These are phyloP conservation scores for Drosophila albomicans DNA, from an alignment of 1,140 invertebrate genomes.

Conservation along the genomic window DNA sequence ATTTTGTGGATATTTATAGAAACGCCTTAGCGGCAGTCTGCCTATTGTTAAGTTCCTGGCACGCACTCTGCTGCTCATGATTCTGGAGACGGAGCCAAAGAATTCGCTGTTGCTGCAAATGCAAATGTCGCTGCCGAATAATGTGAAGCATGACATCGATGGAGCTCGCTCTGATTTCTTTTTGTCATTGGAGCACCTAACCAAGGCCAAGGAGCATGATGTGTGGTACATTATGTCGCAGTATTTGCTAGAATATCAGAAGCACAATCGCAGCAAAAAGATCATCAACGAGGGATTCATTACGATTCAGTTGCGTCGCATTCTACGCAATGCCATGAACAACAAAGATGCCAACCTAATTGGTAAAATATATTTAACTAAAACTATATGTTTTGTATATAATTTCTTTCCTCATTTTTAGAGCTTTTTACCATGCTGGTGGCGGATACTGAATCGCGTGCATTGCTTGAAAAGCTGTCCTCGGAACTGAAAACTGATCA, in stretches of 20 bases:
- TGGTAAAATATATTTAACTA: constrained; percentile 36
- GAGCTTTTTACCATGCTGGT: constrained; percentile 76
- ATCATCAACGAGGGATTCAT: constrained; percentile 76
- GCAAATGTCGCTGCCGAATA: constrained; percentile 40
- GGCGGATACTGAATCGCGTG: constrained; percentile 54
- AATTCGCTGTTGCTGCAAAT: constrained; percentile 64
- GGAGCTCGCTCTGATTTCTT: constrained; percentile 73
- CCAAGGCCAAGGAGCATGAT: constrained; percentile 76
- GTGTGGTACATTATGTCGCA: constrained; percentile 79
- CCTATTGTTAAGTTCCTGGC: constrained; percentile 72
- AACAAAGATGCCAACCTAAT: constrained; percentile 73
- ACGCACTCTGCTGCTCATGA: constrained; percentile 67
- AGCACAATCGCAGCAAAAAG: constrained; percentile 53
- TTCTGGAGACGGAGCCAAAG: constrained; percentile 53
- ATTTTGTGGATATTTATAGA: constrained; percentile 34
- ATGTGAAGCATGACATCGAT: constrained; percentile 59
- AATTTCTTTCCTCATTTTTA: background rate
- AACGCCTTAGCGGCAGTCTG: constrained; percentile 48
- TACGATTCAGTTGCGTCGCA: constrained; percentile 68
- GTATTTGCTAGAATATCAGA: constrained; percentile 73
- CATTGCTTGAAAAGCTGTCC: constrained; percentile 61
- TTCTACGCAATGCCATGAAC: constrained; percentile 68
- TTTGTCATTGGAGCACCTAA: constrained; percentile 68
- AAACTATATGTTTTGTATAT: background rate
- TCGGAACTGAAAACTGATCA: constrained; percentile 74